Evolutionary conservation across 2,888 invertebrate species (phyloP).

Genomic region (Arrhopalites spinosus): DNA sequence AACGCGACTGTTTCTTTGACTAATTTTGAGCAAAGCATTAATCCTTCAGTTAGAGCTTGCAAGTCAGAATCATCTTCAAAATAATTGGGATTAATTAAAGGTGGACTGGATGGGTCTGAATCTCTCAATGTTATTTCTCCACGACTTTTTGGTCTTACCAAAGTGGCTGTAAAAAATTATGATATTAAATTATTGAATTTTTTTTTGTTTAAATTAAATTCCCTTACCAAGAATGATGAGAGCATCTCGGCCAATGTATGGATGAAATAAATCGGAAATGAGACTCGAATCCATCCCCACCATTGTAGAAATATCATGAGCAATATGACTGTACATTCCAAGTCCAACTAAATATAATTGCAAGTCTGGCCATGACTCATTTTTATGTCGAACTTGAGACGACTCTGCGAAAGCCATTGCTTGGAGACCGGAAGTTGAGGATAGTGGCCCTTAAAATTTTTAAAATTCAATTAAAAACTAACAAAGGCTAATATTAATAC

Average conservation of each 20-base stretch:
- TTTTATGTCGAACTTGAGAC: slow-evolving; percentile 34
- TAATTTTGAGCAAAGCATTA: slow-evolving; percentile 27
- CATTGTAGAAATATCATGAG: slow-evolving; percentile 36
- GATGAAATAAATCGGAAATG: slow-evolving; percentile 63
- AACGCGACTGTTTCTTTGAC: slow-evolving; percentile 31
- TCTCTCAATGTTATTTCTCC: slow-evolving; percentile 74
- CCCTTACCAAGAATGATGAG: slow-evolving; percentile 72
- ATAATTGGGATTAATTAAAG: slow-evolving; percentile 35
- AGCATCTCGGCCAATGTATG: slow-evolving; percentile 76
- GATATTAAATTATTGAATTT: no score
- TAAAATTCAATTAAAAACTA: not conserved
- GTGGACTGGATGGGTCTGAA: slow-evolving; percentile 19
- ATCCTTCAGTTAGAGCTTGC: slow-evolving; percentile 29
- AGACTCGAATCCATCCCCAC: slow-evolving; percentile 25
- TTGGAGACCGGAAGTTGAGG: slow-evolving; percentile 85
- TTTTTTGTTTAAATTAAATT: no score
- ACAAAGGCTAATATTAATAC: not conserved
- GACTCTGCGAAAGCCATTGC: slow-evolving; percentile 79
- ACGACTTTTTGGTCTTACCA: slow-evolving; percentile 80
- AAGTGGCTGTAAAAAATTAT: slow-evolving; percentile 65
- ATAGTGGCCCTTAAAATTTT: slow-evolving; percentile 75
- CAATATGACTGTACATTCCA: slow-evolving; percentile 35
- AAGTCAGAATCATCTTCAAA: slow-evolving; percentile 29
- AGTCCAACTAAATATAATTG: slow-evolving; percentile 40
- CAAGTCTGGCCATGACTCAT: slow-evolving; percentile 48